Evolutionary conservation across 2,797 vertebrate species (phyloP), one percentile per base, ranked within the genome.

Genomic region (Botia kubotai): DNA sequence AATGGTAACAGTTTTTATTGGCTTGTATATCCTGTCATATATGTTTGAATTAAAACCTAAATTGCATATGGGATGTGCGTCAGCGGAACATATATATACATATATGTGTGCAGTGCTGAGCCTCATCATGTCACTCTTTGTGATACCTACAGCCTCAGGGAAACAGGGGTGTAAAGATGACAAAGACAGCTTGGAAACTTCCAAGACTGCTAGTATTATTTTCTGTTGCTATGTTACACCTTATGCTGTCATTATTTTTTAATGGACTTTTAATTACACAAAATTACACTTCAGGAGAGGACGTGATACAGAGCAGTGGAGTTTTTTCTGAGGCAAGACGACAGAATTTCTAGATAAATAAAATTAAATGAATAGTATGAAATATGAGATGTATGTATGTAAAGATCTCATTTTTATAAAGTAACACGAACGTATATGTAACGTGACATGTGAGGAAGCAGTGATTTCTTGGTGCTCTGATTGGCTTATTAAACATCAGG

Each of bases 181-280:
- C 33, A 46, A 21, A 11, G 10, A 43, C 66, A 63, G 19, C 58
- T n/a, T 62, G 19, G 14, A 23, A 46, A 58, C 79, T 70, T 39
- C 4, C 21, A 62, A 55, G 65, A 77, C 13, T 12, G 55, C 21
- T 33, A 13, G 29, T 81, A 66, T 81, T 50, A 53, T 74, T 77
- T 65, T 70, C 68, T 62, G 70, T 55, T 55, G 48, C 76, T 65
- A n/a, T 52, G 17, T 53, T 72, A 69, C 77, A 75, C 36, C 10
- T 14, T 39, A 71, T 68, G 52, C 19, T 58, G 36, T 75, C 77
- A 72, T 84, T 62, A 53, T 82, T 82, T 72, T 82, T 48, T 63
- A 75, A 84, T 84, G 53, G 65, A 75, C 60, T 86, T 84, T 84
- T 86, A 84, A 86, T 82, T 82, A 57, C 70, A 72, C 52, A 57